These are phyloP conservation scores for Dasyurus viverrinus DNA, from an alignment of 2,113 vertebrate genomes.

Conservation along the genomic window DNA sequence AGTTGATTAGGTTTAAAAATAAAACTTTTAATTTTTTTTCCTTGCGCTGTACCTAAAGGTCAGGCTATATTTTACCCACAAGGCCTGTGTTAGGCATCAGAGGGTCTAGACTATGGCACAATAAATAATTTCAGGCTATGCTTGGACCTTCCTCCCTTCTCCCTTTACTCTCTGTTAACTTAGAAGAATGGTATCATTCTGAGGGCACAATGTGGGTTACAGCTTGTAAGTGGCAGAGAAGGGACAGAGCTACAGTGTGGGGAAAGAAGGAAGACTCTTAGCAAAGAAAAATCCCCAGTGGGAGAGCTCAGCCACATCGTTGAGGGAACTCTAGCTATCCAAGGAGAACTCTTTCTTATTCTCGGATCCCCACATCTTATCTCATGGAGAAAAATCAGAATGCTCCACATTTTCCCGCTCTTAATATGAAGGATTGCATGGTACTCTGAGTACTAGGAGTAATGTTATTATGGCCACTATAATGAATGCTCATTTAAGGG, in stretches of 20 bases:
- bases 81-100: no score
- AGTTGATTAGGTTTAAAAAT: no score
- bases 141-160: not conserved
- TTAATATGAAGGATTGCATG: not conserved
- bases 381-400: not conserved
- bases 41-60: no score
- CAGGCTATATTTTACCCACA: no score
- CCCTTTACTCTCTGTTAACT: not conserved
- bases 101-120: no score
- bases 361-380: not conserved
- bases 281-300: not conserved
- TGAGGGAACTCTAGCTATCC: not conserved
- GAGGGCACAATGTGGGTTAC: not conserved
- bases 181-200: not conserved
- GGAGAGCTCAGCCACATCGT: not conserved
- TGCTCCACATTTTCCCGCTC: not conserved
- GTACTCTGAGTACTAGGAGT: not conserved
- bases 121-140: no score
- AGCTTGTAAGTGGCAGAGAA: not conserved
- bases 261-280: not conserved
- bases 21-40: no score
- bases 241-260: not conserved
- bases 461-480: no score
- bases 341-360: not conserved
- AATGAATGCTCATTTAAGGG: not conserved